These are phyloP conservation scores for Columbina picui DNA, from an alignment of 2,113 vertebrate species.

Conservation along the genomic window DNA sequence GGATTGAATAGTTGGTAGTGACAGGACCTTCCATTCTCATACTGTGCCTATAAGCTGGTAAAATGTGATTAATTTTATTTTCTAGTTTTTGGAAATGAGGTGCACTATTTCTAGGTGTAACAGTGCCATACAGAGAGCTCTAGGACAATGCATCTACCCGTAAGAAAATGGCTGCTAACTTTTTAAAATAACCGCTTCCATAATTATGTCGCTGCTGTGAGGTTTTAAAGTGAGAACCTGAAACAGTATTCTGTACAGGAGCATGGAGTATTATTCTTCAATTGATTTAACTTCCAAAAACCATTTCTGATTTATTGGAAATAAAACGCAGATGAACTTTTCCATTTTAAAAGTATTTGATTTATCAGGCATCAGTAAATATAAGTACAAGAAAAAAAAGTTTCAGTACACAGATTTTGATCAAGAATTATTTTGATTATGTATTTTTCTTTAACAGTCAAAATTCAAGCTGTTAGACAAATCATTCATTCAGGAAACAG, in stretches of 20 bases:
- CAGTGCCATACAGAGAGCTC: not conserved
- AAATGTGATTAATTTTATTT: not conserved
- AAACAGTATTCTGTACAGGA: not conserved
- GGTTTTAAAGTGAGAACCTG: not conserved
- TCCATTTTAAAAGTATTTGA: not conserved
- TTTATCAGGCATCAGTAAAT: not conserved
- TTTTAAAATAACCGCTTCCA: not conserved
- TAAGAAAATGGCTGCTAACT: not conserved
- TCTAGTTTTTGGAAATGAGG: not conserved
- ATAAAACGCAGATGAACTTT: not conserved
- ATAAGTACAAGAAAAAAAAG: not conserved
- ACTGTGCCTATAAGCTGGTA: not conserved
- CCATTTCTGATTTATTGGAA: not conserved
- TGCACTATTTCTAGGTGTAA: not conserved
- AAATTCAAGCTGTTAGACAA: not conserved
- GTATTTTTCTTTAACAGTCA: not conserved
- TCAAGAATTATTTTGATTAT: not conserved
- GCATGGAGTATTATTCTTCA: not conserved
- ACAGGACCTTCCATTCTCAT: not conserved
- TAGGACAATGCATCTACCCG: not conserved
- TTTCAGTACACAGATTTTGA: not conserved
- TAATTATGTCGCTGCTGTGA: not conserved
- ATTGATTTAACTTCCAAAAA: not conserved
- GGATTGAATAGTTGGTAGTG: not conserved
- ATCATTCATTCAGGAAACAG: constrained; percentile 1